Base-by-base conservation (phyloP, 2,888 invertebrate genomes). In the Syrphus vitripennis region DNA sequence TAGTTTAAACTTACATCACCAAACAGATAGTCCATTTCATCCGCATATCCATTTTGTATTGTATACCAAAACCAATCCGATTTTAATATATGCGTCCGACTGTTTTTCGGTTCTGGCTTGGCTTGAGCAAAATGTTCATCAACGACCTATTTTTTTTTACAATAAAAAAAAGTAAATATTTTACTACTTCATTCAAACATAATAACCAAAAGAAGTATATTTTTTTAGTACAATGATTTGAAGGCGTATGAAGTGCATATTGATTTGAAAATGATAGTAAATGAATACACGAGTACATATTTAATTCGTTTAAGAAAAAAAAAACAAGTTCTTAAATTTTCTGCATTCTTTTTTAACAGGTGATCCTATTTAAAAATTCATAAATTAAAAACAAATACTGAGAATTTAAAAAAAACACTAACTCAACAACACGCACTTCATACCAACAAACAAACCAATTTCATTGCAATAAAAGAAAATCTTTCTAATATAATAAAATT, bases 51-150 rank as follows among this genome's bases (percentile, higher is more conserved):
- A 94, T 98, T 98, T 93, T 98, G 98, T 86, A 99, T 97, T 61
- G 98, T 98, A 45, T 97, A 97, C 99, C 99, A 99, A 93, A 99
- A 99, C 99, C 99, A 99, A 93, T 98, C 97, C 6, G 97, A 97
- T 93, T 97, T 97, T 72, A 98, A 96, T 87, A 97, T 94, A 91
- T 96, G 95, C 31, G 96, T 95, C 89, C 95, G 94, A 86, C 94
- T 93, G 69, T 92, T 93, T 83, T 95, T 95, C 75, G 95, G 95
- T 90, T 96, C 96, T 55, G 95, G 96, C 88, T 96, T 94, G 65
- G 95, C 93, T 89, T 94, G 94, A 40, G 95, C 95, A 88, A 94
- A 94, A 89, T 96, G 95, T 91, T 97, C 97, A 92, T 97, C 97
- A 77, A 97, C 96, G 84, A 97, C 97, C 97, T 97, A 14, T n/a